Percentiles rank a stretch among this genome's conserved stretches.
Evolutionary conservation across 1,140 invertebrate species (phyloP).

Genomic region (Wasmannia auropunctata): DNA sequence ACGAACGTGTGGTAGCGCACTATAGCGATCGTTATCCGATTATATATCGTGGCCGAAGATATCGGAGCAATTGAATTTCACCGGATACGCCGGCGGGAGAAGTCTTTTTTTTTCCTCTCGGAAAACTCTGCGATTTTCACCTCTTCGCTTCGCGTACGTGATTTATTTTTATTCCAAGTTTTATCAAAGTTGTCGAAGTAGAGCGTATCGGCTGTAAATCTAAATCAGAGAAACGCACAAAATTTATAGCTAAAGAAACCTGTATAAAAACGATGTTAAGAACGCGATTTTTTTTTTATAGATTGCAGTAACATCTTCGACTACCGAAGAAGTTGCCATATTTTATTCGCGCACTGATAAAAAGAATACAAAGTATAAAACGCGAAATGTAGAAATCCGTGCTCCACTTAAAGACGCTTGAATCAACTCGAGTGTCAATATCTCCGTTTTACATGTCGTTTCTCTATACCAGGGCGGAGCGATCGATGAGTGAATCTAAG

Average conservation of each 20-base stretch:
- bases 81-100: conserved; percentile 3
- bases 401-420: not conserved
- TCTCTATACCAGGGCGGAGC: conserved; percentile 50
- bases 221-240: conserved; percentile 4
- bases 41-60: conserved; percentile 8
- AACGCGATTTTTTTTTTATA: not conserved
- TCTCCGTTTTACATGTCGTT: not conserved
- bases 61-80: conserved; percentile 30
- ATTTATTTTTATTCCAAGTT: conserved; percentile 35
- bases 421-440: not conserved
- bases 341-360: not conserved
- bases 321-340: not conserved
- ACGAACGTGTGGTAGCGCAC: not conserved
- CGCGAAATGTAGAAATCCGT: not conserved
- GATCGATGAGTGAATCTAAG: conserved; percentile 60
- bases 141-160: not conserved
- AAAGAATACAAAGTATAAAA: not conserved
- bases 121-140: conserved; percentile 24
- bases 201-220: not conserved
- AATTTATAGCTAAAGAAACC: not conserved
- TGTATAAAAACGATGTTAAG: not conserved
- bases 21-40: conserved; percentile 24
- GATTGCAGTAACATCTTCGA: not conserved
- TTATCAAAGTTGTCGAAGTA: not conserved
- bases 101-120: not conserved